Base-by-base conservation (phyloP, 2,113 vertebrate species). In the Sarotherodon lohbergeri region DNA sequence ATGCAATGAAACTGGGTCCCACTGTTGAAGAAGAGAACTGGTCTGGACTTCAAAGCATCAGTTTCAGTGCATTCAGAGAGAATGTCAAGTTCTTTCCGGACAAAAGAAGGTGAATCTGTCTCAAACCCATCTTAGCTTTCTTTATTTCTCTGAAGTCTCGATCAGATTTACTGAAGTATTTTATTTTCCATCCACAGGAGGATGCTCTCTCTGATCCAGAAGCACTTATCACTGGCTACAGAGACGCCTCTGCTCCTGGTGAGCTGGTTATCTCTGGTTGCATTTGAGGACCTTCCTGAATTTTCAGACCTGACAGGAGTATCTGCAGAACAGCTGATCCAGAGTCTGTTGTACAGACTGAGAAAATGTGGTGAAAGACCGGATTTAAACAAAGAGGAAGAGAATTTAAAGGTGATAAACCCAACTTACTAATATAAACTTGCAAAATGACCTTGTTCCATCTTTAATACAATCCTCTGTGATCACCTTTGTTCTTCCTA, bases 261-360 rank as follows among this genome's bases (percentile, higher is more conserved):
- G 3, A 87, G 94, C 91, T 97, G 96, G 96, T 79, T 93, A 3
- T 89, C 95, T 68, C 80, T 97, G 50, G 56, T 96, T 1, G 73
- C 95, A 0, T 90, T 92, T 8, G 87, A 94, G 6, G 96, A 96
- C 11, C 63, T 96, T 27, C 9, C 88, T 19, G 83, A 57, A 0
- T 94, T 93, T 89, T 52, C 95, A 2, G 17, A 71, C 1, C 3
- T 78, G 61, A 91, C 88, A 8, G 61, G 52, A 3, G 32, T 84
- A 3, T 1, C 3, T 19, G 66, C 76, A 29, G 94, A 96, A 41
- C 78, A 95, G 4, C 36, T 97, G 68, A 92, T 95, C 88, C 96
- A 96, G 90, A 92, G 85, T 84, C 84, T 96, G 79, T 8, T 95
- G 34, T 95, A 89, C 86, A 93, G 96, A 34, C 82, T 96, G 61